phyloP scores from a whole-genome alignment of 2,113 vertebrate species.

The Engystomops pustulosus region DNA sequence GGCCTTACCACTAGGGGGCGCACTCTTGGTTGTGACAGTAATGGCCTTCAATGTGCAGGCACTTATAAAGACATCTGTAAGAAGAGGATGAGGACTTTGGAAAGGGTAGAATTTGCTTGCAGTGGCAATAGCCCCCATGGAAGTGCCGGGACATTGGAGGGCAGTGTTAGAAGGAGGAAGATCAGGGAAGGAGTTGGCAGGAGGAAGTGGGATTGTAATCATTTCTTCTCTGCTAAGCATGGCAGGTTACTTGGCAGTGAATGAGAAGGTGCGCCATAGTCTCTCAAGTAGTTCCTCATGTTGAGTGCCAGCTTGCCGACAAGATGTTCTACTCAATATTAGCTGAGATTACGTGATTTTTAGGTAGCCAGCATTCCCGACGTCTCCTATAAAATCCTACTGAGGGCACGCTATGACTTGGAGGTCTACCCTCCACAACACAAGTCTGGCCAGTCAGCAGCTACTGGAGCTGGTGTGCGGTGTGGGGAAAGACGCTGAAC shows the following conservation, averaged over 20 bases:
- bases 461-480: constrained; percentile 89
- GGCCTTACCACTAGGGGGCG: constrained; percentile 7
- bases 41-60: constrained; percentile 30
- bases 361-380: constrained; percentile 16
- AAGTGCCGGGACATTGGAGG: constrained; percentile 34
- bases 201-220: constrained; percentile 3
- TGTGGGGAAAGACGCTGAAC: constrained; percentile 82
- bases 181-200: constrained; percentile 14
- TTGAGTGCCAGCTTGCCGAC: neutral
- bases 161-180: constrained; percentile 20
- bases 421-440: neutral
- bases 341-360: constrained; percentile 46
- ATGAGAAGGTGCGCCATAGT: constrained; percentile 17
- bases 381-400: constrained; percentile 27
- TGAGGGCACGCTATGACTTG: neutral
- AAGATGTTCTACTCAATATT: neutral
- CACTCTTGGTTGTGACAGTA: constrained; percentile 18
- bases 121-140: neutral
- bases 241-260: constrained; percentile 52
- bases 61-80: constrained; percentile 16
- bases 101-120: neutral
- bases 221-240: neutral
- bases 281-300: neutral
- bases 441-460: constrained; percentile 76
- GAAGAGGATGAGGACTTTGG: constrained; percentile 15